phyloP scores from a whole-genome alignment of 2,888 invertebrate species.

The Micoletzkya japonica region DNA sequence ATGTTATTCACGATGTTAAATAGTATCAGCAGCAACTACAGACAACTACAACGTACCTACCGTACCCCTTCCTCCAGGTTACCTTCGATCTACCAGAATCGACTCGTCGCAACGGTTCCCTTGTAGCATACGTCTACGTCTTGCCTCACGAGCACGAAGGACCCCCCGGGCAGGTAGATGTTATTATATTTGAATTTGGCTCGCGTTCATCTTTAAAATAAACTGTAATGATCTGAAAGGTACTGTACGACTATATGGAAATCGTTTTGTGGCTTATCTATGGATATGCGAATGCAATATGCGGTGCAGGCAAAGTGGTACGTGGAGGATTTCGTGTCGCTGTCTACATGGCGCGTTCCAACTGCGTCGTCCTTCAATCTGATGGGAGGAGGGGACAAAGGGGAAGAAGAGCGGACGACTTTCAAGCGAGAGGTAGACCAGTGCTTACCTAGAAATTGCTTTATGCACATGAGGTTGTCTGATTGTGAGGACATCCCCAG shows the following conservation, averaged over 20 bases:
- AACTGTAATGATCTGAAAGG: background rate
- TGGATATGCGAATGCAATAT: background rate
- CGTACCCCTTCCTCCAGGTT: background rate
- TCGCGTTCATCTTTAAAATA: too few species aligned
- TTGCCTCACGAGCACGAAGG: conserved; percentile 65
- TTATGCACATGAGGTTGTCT: too few species aligned
- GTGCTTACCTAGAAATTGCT: too few species aligned
- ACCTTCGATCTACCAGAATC: conserved; percentile 72
- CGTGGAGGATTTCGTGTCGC: conserved; percentile 36
- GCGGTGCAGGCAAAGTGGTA: conserved; percentile 36
- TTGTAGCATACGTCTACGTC: conserved; percentile 78
- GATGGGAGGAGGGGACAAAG: conserved; percentile 32
- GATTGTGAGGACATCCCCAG: too few species aligned
- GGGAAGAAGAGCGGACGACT: conserved; percentile 7
- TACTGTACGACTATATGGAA: background rate
- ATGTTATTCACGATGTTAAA: background rate
- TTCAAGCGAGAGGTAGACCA: background rate
- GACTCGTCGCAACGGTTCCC: conserved; percentile 81
- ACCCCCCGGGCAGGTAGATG: background rate
- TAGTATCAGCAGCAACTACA: background rate
- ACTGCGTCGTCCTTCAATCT: conserved; percentile 59
- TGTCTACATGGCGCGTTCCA: conserved; percentile 59
- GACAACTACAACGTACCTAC: background rate
- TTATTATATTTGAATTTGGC: background rate
- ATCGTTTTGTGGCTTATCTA: background rate